Evolutionary conservation across 1,140 invertebrate genomes (phyloP), one percentile per base, ranked within the genome.

Genomic region (Chironomus striatipennis): DNA sequence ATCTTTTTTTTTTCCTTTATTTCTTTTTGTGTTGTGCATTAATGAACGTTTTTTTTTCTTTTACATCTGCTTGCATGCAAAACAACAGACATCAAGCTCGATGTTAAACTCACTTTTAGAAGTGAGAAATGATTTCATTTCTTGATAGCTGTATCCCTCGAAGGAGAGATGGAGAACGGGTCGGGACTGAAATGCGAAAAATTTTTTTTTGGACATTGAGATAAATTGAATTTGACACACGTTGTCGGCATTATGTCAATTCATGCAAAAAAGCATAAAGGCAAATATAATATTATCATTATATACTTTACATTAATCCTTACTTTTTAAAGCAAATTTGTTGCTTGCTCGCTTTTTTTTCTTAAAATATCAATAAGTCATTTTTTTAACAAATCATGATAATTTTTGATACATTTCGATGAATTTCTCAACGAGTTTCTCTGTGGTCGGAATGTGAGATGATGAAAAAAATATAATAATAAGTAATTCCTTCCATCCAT

Each of bases 161-260:
- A 5, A 34, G 24, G 24, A 34, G 5, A 34, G 24, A 34, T 2
- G 5, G 8, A n/a, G 47, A n/a, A 15, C 47, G 4, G 15, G 43
- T 47, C 47, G 4, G 15, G 43, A 3, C 8, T 10, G 43, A 47
- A 10, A 47, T 47, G 15, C n/a, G 47, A 15, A 57, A 57, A 12
- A n/a, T 15, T 1, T 15, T 47, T 47, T 57, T 57, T 57, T 15
- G 47, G 47, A 57, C 47, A 15, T 57, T 57, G 12, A 57, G n/a
- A 57, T 57, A 57, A 57, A 57, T 57, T 57, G 47, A 57, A 57
- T 57, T 15, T 57, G 47, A 57, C 47, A 57, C 47, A 57, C 12
- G 47, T 57, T 57, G 47, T 57, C 47, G 47, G 47, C 47, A 57
- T 57, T 57, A 57, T 57, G 47, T 57, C 47, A 57, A 57, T 57